Conservation (phyloP, 2,888 invertebrate species). For the Tetragonula carbonaria region DNA sequence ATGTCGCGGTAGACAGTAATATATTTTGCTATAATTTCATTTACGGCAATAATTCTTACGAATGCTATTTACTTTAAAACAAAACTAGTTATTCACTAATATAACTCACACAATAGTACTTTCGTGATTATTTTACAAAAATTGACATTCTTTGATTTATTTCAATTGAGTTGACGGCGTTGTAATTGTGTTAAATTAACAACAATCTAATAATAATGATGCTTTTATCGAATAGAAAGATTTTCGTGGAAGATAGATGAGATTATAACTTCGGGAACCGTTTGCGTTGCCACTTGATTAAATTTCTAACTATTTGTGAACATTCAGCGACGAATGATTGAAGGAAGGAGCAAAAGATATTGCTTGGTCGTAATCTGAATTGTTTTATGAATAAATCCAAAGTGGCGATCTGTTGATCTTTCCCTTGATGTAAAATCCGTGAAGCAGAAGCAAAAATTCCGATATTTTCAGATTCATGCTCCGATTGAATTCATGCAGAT, state of each 20-base stretch:
- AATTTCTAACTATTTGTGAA: constrained; percentile 10
- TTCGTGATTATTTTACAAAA: not conserved
- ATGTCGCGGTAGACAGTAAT: not conserved
- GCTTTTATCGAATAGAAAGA: not conserved
- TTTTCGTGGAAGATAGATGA: not conserved
- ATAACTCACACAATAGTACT: not conserved
- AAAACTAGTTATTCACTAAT: not conserved
- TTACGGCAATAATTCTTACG: constrained; percentile 18
- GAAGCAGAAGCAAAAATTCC: constrained; percentile 6
- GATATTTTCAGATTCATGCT: not conserved
- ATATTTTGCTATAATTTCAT: not conserved
- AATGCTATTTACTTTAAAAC: constrained; percentile 38
- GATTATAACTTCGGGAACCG: not conserved
- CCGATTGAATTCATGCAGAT: constrained; percentile 69
- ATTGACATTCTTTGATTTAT: not conserved
- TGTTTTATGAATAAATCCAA: not conserved
- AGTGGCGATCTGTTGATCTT: not conserved
- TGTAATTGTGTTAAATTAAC: not conserved
- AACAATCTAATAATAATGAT: not conserved
- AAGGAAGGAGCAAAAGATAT: not conserved
- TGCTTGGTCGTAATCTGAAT: not conserved
- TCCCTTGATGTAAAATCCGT: not conserved
- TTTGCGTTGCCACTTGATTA: not conserved
- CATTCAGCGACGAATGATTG: constrained; percentile 17
- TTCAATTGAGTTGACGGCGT: not conserved